Percentiles rank a stretch among this genome's conserved stretches.
phyloP scores from a whole-genome alignment of 2,888 invertebrate species.

The Gymnoscelis rufifasciata region DNA sequence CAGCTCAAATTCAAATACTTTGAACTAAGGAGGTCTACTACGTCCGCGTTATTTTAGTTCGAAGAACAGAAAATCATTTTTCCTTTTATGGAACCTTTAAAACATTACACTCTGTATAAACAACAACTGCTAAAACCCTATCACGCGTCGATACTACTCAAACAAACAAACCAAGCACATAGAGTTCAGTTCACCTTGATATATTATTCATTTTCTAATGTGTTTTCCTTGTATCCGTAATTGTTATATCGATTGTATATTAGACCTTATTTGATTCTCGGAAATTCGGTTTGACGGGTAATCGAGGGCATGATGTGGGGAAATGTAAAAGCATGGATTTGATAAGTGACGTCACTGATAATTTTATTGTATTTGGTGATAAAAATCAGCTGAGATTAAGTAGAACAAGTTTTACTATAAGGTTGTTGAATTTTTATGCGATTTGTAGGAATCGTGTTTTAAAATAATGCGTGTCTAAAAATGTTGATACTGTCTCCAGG shows the following conservation, averaged over 20 bases:
- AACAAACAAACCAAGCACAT: slow-evolving; percentile 11
- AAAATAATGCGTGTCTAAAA: no score
- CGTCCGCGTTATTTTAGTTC: no score
- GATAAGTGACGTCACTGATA: neutral
- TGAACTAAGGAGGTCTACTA: no score
- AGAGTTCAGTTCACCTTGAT: slow-evolving; percentile 19
- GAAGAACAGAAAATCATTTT: no score
- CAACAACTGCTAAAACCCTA: neutral
- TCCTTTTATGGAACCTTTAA: no score
- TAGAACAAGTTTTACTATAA: neutral
- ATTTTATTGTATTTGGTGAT: slow-evolving; percentile 1
- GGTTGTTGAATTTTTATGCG: no score
- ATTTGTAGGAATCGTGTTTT: no score
- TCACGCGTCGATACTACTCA: neutral
- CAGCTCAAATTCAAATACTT: no score
- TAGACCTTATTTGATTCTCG: slow-evolving; percentile 4
- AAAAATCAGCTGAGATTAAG: neutral
- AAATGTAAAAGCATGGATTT: neutral
- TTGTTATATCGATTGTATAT: slow-evolving; percentile 13
- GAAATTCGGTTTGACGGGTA: slow-evolving; percentile 1
- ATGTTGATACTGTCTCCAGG: no score
- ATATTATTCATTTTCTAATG: slow-evolving; percentile 22
- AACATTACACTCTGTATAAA: neutral
- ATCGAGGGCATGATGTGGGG: neutral
- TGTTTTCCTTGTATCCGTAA: slow-evolving; percentile 17